Evolutionary conservation across 2,113 vertebrate genomes (phyloP).

Genomic region (Heliornis fulica): DNA sequence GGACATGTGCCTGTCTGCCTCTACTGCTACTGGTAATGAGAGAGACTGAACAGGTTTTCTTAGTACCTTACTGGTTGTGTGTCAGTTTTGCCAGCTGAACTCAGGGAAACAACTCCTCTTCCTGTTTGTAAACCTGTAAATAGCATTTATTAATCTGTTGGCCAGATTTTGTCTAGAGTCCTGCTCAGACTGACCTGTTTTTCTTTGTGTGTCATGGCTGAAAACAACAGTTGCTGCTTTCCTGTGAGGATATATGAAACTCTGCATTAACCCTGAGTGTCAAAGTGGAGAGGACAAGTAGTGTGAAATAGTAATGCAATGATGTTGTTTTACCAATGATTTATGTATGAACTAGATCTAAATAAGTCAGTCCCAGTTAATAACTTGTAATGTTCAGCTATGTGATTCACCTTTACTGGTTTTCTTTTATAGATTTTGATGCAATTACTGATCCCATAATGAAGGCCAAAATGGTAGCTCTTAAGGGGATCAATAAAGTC

Average conservation of each 20-base stretch:
- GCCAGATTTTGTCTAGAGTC: not conserved
- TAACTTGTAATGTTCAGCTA: not conserved
- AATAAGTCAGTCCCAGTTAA: not conserved
- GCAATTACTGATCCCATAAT: constrained; percentile 96
- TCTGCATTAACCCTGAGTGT: not conserved
- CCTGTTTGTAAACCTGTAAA: not conserved
- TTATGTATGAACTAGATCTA: not conserved
- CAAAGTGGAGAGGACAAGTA: not conserved
- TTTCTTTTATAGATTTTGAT: constrained; percentile 84
- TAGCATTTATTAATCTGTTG: not conserved
- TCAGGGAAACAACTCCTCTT: not conserved
- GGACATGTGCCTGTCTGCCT: not conserved
- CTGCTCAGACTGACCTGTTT: not conserved
- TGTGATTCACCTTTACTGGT: not conserved
- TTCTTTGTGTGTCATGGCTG: not conserved
- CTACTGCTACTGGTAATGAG: not conserved
- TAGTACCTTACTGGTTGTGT: not conserved
- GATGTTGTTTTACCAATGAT: not conserved
- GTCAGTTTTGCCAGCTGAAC: not conserved
- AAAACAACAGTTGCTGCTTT: not conserved
- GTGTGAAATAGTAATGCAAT: not conserved
- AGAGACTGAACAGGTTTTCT: fast-evolving
- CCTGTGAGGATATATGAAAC: not conserved
- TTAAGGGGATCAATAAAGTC: constrained; percentile 98
- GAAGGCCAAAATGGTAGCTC: constrained; percentile 98